These are phyloP conservation scores for Callyntrura sp. DNA, from an alignment of 2,888 invertebrate genomes.

Conservation along the genomic window DNA sequence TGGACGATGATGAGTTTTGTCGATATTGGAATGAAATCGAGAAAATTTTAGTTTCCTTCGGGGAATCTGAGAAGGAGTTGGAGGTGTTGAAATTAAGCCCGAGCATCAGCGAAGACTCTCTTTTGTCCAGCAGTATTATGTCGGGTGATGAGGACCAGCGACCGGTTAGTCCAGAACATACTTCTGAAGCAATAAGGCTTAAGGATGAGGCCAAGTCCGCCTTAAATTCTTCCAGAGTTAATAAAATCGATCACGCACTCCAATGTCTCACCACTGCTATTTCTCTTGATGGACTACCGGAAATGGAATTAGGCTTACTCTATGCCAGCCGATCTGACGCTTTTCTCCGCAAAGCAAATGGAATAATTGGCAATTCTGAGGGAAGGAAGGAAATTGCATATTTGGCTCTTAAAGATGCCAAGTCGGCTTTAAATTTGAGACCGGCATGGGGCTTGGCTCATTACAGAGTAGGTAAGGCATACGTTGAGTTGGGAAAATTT, in stretches of 20 bases:
- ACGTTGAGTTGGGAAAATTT: slow-evolving; percentile 76
- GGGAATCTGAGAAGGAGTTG: slow-evolving; percentile 77
- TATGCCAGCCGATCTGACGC: slow-evolving; percentile 76
- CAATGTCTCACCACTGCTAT: slow-evolving; percentile 70
- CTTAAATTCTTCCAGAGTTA: slow-evolving; percentile 51
- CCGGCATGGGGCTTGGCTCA: slow-evolving; percentile 79
- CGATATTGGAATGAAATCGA: slow-evolving; percentile 77
- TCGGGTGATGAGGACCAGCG: slow-evolving; percentile 47
- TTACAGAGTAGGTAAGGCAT: slow-evolving; percentile 78
- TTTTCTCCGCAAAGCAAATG: slow-evolving; percentile 68
- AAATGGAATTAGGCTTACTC: slow-evolving; percentile 73
- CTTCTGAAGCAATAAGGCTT: slow-evolving; percentile 65
- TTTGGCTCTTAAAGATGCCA: slow-evolving; percentile 77
- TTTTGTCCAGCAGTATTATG: slow-evolving; percentile 53
- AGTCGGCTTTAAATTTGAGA: slow-evolving; percentile 72
- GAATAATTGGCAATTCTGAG: slow-evolving; percentile 39
- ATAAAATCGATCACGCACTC: slow-evolving; percentile 66
- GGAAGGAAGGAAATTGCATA: slow-evolving; percentile 69
- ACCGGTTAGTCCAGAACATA: slow-evolving; percentile 65
- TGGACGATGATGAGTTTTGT: slow-evolving; percentile 78
- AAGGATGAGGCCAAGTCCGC: slow-evolving; percentile 75
- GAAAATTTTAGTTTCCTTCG: slow-evolving; percentile 78
- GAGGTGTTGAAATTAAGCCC: slow-evolving; percentile 77
- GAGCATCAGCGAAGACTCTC: slow-evolving; percentile 78
- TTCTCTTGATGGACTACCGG: slow-evolving; percentile 66